phyloP scores from a whole-genome alignment of 2,797 vertebrate genomes.

The Anas bernieri region DNA sequence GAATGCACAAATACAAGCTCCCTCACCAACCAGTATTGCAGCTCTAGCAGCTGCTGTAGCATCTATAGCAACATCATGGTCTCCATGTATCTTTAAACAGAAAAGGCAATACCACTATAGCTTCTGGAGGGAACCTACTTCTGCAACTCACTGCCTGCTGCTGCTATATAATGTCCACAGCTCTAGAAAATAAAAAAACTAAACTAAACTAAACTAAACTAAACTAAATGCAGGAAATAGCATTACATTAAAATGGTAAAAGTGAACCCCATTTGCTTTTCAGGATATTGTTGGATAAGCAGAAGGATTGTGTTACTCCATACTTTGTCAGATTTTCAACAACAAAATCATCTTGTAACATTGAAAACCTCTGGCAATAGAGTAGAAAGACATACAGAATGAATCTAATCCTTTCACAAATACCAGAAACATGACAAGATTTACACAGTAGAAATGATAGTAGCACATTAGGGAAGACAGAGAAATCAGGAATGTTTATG shows the following conservation, averaged over 20 bases:
- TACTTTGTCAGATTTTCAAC: not conserved
- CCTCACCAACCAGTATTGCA: not conserved
- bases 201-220: not conserved
- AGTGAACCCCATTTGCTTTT: not conserved
- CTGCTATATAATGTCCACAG: not conserved
- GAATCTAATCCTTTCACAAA: not conserved
- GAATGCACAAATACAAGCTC: not conserved
- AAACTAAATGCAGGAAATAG: not conserved
- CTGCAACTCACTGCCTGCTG: not conserved
- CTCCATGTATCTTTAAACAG: not conserved
- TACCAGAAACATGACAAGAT: not conserved
- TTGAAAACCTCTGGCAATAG: not conserved
- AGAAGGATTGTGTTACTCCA: not conserved
- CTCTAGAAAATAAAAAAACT: rapidly evolving
- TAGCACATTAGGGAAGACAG: not conserved
- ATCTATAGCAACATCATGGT: not conserved
- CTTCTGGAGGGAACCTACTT: not conserved
- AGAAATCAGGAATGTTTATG: not conserved
- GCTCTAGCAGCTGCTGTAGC: too few relatives aligned
- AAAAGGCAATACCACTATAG: not conserved
- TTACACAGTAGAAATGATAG: not conserved
- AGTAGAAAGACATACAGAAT: not conserved
- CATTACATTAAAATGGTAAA: not conserved
- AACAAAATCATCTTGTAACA: not conserved
- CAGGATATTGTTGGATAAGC: not conserved